Evolutionary conservation across 2,113 vertebrate species (phyloP).

Genomic region (Onychorhynchus coronatus): DNA sequence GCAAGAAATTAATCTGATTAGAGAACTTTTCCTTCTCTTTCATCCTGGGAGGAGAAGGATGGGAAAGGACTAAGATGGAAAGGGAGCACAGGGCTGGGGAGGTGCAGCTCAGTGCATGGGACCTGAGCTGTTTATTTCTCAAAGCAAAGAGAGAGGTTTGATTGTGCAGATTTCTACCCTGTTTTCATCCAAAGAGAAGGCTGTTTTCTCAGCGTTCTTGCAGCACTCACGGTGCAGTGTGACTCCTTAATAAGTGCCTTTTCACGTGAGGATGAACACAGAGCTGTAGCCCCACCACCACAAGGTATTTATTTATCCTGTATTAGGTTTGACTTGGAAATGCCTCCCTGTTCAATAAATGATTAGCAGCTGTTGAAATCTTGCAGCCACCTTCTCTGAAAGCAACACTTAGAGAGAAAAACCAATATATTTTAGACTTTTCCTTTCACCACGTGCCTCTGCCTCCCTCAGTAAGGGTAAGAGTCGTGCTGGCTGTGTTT

Average conservation of each 20-base stretch:
- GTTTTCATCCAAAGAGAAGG: neutral
- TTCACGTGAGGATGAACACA: neutral
- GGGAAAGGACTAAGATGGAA: neutral
- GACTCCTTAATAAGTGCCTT: slow-evolving; percentile 19
- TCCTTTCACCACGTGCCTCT: neutral
- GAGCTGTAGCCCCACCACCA: neutral
- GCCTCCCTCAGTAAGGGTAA: neutral
- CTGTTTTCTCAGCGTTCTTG: neutral
- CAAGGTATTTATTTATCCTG: slow-evolving; percentile 20
- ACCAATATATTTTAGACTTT: neutral
- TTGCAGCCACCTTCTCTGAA: slow-evolving; percentile 34
- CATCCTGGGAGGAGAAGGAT: neutral
- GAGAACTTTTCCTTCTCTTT: neutral
- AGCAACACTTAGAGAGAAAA: slow-evolving; percentile 13
- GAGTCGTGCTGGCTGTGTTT: neutral
- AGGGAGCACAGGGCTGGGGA: neutral
- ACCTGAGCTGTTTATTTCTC: neutral
- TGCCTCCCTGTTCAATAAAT: slow-evolving; percentile 4
- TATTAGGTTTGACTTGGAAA: slow-evolving; percentile 51
- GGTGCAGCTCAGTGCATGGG: neutral
- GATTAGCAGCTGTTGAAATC: slow-evolving; percentile 46
- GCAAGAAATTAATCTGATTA: neutral
- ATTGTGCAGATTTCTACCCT: neutral
- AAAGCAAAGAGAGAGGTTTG: neutral
- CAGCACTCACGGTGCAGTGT: neutral